Evolutionary conservation across 2,797 vertebrate species (phyloP).

Genomic region (Aeoliscus strigatus): DNA sequence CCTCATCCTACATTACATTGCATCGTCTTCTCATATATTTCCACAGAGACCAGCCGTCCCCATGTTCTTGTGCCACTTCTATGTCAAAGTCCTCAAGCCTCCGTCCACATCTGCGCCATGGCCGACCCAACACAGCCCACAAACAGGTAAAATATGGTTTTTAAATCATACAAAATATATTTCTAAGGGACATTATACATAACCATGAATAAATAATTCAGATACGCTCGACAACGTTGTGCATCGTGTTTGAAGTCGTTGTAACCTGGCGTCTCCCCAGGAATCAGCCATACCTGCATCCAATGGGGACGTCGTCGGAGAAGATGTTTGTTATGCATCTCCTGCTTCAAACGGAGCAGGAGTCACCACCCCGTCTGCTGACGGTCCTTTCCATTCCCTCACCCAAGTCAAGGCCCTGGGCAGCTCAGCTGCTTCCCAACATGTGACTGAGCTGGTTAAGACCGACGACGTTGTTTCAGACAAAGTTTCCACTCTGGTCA

Average conservation of each 20-base stretch:
- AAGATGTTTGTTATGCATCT: conserved; percentile 33
- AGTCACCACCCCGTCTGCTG: conserved; percentile 30
- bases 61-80: conserved; percentile 39
- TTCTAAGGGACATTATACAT: too few species aligned
- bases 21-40: conserved; percentile 37
- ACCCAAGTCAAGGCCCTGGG: conserved; percentile 34
- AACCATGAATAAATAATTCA: too few species aligned
- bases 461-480: conserved; percentile 8
- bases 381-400: conserved; percentile 47
- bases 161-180: too few species aligned
- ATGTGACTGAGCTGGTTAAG: conserved; percentile 6
- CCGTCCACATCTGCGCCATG: conserved; percentile 59
- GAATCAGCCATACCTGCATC: conserved; percentile 30
- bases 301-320: conserved; percentile 25
- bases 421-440: conserved; percentile 1
- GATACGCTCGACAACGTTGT: neutral
- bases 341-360: conserved; percentile 41
- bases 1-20: conserved; percentile 24
- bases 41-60: conserved; percentile 70
- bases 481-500: conserved; percentile 28
- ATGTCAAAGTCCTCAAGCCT: conserved; percentile 64
- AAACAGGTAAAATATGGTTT: conserved; percentile 28
- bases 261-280: conserved; percentile 27
- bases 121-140: conserved; percentile 29
- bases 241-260: neutral